Conservation (phyloP, 2,888 invertebrate species). For the Dynastes maya region DNA sequence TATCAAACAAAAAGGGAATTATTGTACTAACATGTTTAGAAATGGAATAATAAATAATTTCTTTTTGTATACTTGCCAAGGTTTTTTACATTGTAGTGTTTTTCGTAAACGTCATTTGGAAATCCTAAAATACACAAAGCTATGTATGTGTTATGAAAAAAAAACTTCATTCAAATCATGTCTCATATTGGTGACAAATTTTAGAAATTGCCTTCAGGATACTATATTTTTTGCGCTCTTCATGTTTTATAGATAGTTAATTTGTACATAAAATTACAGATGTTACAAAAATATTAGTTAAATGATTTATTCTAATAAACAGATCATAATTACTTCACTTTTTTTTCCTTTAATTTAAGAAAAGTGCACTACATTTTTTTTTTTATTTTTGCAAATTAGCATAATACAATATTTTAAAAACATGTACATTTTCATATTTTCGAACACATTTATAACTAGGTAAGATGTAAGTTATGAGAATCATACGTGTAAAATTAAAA, state of each 20-base stretch:
- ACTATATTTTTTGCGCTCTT: constrained; percentile 41
- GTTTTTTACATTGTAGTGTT: constrained; percentile 42
- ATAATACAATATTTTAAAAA: too few species aligned
- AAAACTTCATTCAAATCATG: constrained; percentile 9
- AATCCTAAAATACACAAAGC: constrained; percentile 5
- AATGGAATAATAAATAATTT: constrained; percentile 49
- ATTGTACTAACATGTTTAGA: constrained; percentile 50
- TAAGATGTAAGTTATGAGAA: too few species aligned
- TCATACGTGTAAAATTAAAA: too few species aligned
- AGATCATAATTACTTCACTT: constrained; percentile 33
- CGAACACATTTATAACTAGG: too few species aligned
- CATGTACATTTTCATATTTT: too few species aligned
- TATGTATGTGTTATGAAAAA: constrained; percentile 17
- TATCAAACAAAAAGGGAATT: constrained; percentile 55
- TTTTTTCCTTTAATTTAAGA: constrained; percentile 21
- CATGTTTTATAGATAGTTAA: constrained; percentile 58
- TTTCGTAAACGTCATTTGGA: not conserved
- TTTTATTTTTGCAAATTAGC: too few species aligned
- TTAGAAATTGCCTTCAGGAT: constrained; percentile 22
- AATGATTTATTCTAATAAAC: constrained; percentile 63
- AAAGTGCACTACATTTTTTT: too few species aligned
- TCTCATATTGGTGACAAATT: constrained; percentile 38
- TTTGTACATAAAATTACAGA: constrained; percentile 68
- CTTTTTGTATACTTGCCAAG: constrained; percentile 50
- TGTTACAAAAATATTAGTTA: constrained; percentile 68